Conservation (phyloP, 2,888 invertebrate genomes). For the Dryobotodes eremita region DNA sequence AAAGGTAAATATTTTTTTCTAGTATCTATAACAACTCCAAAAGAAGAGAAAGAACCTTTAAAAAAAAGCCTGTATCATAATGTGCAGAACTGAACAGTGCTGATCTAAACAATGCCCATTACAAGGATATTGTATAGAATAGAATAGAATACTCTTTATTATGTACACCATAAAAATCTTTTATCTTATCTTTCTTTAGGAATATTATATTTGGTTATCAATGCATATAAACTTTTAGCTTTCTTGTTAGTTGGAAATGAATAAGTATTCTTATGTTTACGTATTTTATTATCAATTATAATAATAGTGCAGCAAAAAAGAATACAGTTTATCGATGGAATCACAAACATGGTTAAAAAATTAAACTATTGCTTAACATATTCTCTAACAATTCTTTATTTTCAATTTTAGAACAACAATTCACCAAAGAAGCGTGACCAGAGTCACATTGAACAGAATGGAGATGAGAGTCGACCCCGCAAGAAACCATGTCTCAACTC, state of each 20-base stretch:
- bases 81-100: not conserved
- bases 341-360: not conserved
- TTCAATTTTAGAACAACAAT: conserved; percentile 86
- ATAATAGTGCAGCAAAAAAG: not conserved
- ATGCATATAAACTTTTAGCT: not conserved
- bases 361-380: not conserved
- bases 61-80: not conserved
- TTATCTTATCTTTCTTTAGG: not conserved
- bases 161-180: no score
- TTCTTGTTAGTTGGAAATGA: not conserved
- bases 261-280: no score
- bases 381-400: not conserved
- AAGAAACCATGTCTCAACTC: conserved; percentile 91
- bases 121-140: not conserved
- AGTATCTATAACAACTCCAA: not conserved
- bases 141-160: no score
- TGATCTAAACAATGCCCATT: not conserved
- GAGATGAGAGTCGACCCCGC: conserved; percentile 90
- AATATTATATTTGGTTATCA: not conserved
- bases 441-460: conserved; percentile 89
- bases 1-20: conserved; percentile 90
- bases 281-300: not conserved
- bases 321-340: not conserved
- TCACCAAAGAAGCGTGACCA: conserved; percentile 92
- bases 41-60: not conserved